These are phyloP conservation scores for Microctonus hyperodae DNA, from an alignment of 2,888 invertebrate genomes.

Conservation along the genomic window DNA sequence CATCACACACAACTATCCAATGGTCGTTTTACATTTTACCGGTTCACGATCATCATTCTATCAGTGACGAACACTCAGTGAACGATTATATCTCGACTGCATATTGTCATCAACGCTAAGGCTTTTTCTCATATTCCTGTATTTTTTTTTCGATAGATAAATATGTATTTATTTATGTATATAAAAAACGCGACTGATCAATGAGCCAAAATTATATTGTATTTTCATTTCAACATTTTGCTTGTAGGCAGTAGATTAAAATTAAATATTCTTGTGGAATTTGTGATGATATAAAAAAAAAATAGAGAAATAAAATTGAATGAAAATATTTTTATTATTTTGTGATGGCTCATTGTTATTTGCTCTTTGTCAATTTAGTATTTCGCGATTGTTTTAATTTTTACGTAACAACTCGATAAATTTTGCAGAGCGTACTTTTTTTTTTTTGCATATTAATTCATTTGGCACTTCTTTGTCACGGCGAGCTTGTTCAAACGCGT, in stretches of 20 bases:
- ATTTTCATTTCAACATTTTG: not conserved
- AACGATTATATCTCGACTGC: not conserved
- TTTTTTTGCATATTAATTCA: conserved; percentile 22
- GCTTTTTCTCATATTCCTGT: no score
- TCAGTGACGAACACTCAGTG: not conserved
- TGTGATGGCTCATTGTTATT: not conserved
- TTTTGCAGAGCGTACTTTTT: conserved; percentile 22
- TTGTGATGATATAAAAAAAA: no score
- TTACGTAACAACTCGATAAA: conserved; percentile 14
- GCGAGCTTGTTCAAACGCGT: conserved; percentile 21
- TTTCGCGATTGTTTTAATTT: conserved; percentile 7
- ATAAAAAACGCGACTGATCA: not conserved
- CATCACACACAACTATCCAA: conserved; percentile 1
- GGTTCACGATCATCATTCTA: conserved; percentile 16
- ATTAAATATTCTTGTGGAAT: no score
- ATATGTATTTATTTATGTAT: no score
- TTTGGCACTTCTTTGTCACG: conserved; percentile 25
- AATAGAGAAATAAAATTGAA: not conserved
- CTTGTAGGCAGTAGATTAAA: no score
- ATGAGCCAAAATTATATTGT: not conserved
- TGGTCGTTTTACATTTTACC: conserved; percentile 8
- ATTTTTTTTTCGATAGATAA: no score
- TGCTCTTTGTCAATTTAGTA: not conserved
- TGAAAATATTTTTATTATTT: not conserved
- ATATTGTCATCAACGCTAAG: not conserved